Evolutionary conservation across 2,113 vertebrate species (phyloP).

Genomic region (Benitochromis conjunctus): DNA sequence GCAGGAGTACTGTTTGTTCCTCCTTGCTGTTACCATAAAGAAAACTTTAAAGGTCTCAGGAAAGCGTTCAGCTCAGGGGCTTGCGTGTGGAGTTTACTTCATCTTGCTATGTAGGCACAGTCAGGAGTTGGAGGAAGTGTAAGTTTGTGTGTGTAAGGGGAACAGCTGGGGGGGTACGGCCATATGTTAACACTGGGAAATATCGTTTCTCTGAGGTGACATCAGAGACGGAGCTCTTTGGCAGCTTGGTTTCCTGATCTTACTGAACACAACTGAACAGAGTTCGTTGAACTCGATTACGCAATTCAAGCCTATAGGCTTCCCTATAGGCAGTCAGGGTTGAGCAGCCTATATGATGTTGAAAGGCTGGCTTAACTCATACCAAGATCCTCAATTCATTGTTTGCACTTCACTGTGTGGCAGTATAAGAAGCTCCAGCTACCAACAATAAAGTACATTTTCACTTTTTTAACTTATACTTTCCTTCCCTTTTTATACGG

Average conservation of each 20-base stretch:
- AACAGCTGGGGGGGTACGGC: not conserved
- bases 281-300: conserved; percentile 3
- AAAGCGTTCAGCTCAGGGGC: not conserved
- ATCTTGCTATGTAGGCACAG: not conserved
- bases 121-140: not conserved
- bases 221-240: not conserved
- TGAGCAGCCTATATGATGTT: conserved; percentile 21
- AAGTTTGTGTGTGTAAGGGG: not conserved
- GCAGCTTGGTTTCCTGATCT: not conserved
- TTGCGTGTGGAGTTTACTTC: not conserved
- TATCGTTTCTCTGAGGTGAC: not conserved
- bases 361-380: not conserved
- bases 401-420: not conserved
- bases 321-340: conserved; percentile 5
- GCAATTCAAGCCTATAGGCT: conserved; percentile 34
- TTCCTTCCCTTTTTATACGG: not conserved
- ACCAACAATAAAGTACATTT: not conserved
- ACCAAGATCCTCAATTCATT: not conserved
- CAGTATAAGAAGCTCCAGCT: not conserved
- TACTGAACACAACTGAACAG: not conserved
- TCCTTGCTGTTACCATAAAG: not conserved
- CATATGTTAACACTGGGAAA: not conserved
- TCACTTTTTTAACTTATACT: not conserved
- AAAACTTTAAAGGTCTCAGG: not conserved
- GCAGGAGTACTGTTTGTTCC: conserved; percentile 48